Base-by-base conservation (phyloP, 2,888 invertebrate species). In the Minunthozetes semirufus region DNA sequence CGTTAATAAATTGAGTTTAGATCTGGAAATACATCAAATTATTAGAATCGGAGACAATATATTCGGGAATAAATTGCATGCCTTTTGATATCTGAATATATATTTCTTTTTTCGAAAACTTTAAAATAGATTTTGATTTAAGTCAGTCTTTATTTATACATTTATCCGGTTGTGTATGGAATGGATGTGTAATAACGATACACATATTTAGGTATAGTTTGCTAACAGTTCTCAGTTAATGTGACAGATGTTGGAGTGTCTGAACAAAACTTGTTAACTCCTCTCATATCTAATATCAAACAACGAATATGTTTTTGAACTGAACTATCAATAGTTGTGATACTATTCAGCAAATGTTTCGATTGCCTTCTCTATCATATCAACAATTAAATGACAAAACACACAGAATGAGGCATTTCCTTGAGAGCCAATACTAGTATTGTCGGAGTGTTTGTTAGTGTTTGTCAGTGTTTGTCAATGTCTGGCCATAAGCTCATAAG, bases 221-320 rank as follows among this genome's bases (percentile, higher is more conserved):
- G 33, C 4, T 5, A 33, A 33, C 33, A 33, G 1, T 22, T 27
- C 25, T 27, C 59, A 59, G 59, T 59, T 25, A 27, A 59, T 59
- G 59, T 59, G 59, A 59, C 59, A 59, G 59, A 59, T 59, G 59
- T 59, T 59, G 19, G 59, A 59, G 27, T 59, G 27, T 59, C 22
- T 59, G 19, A n/a, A 15, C 22, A 29, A 22, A 59, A 59, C 22
- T 25, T 59, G 59, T 59, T 59, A 59, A 59, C 59, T 59, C 59
- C 50, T 50, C 50, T 50, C 50, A 27, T 25, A 59, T 59, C 59
- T 59, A 59, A 59, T 59, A 59, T 59, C 27, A 15, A 27, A 59
- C 0, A 15, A 25, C 6, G 19, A 17, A 50, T 50, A n/a, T 19
- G 19, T 17, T 50, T n/a, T 19, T n/a, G 50, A n/a, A 50, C 50